These are phyloP conservation scores for Drosophila persimilis DNA, from an alignment of 1,140 invertebrate genomes.

Conservation along the genomic window DNA sequence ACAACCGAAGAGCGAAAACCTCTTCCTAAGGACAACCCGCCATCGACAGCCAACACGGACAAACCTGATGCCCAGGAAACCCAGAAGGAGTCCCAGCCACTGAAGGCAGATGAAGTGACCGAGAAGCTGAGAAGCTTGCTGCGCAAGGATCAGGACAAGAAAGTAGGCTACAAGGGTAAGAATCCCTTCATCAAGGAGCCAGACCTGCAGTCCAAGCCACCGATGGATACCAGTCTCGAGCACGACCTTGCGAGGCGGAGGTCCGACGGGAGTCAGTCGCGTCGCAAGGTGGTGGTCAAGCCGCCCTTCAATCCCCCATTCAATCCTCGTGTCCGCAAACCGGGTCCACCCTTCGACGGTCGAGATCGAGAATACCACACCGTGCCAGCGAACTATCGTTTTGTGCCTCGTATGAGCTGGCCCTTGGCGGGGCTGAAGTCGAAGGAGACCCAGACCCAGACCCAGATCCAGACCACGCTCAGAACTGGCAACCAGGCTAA, in stretches of 20 bases:
- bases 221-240: slow-evolving; percentile 8
- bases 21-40: no score
- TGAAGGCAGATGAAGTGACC: neutral
- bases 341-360: slow-evolving; percentile 63
- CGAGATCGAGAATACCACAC: slow-evolving; percentile 66
- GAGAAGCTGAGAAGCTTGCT: neutral
- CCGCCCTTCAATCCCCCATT: slow-evolving; percentile 52
- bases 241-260: neutral
- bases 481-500: slow-evolving; percentile 7
- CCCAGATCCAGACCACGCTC: neutral
- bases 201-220: neutral
- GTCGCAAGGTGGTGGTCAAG: slow-evolving; percentile 18
- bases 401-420: slow-evolving; percentile 6
- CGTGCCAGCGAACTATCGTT: slow-evolving; percentile 8
- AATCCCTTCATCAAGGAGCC: slow-evolving; percentile 18
- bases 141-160: slow-evolving; percentile 9
- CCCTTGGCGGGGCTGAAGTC: neutral
- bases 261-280: neutral
- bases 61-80: neutral
- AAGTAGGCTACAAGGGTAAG: slow-evolving; percentile 14
- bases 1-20: no score
- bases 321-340: slow-evolving; percentile 59
- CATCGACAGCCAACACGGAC: no score
- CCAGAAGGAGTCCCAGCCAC: neutral
- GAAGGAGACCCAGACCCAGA: neutral